Conservation (phyloP, 2,888 invertebrate species). For the Drosophila cyrtoloma region DNA sequence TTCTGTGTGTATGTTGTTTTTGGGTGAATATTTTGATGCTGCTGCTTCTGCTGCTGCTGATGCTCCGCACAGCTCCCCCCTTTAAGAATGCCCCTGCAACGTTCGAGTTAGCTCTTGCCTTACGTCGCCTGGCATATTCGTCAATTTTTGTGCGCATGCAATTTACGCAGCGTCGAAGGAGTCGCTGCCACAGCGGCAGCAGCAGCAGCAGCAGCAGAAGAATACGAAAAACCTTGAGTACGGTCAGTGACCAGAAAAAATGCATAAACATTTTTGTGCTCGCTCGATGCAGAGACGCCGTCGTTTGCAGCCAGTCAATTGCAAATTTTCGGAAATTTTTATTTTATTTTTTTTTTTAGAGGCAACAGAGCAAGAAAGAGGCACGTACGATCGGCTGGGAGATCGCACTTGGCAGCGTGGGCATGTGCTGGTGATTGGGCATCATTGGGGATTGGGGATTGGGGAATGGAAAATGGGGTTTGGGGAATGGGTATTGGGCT, state of each 20-base stretch:
- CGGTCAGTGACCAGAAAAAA: conserved; percentile 84
- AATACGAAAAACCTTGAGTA: conserved; percentile 84
- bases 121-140: conserved; percentile 79
- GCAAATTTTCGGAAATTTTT: conserved; percentile 81
- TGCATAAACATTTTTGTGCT: conserved; percentile 82
- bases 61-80: conserved; percentile 8
- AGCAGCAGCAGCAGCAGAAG: conserved; percentile 53
- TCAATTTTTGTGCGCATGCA: conserved; percentile 82
- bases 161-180: conserved; percentile 79
- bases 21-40: conserved; percentile 74
- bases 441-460: conserved; percentile 6
- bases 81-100: conserved; percentile 22
- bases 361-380: conserved; percentile 19
- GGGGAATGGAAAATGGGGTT: conserved; percentile 14
- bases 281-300: conserved; percentile 44
- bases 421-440: conserved; percentile 27
- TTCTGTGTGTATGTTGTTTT: conserved; percentile 44
- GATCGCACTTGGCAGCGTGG: conserved; percentile 58
- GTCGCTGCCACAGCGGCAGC: conserved; percentile 41
- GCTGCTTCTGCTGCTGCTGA: conserved; percentile 19
- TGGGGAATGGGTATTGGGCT: conserved; percentile 44
- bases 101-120: conserved; percentile 42
- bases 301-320: conserved; percentile 71
- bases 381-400: conserved; percentile 59
- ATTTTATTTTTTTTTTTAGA: conserved; percentile 16